A percentile compares a stretch with the other conserved stretches of the same genome.
phyloP scores from a whole-genome alignment of 2,888 invertebrate genomes.

The Hirtodrosophila alboralis region DNA sequence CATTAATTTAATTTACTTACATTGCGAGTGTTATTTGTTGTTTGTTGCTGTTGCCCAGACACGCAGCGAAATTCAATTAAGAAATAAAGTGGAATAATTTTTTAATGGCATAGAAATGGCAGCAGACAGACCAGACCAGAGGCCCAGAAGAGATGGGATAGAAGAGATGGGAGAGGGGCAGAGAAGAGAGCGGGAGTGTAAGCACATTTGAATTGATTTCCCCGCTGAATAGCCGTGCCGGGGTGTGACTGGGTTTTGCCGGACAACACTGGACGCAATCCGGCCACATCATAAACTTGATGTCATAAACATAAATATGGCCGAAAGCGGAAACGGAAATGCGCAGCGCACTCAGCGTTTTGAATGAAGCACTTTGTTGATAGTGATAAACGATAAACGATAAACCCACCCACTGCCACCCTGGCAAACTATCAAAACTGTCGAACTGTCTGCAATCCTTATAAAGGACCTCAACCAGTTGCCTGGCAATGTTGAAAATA shows the following conservation, averaged over 20 bases:
- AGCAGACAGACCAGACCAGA: too few relatives aligned
- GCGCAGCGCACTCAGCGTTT: conserved; percentile 45
- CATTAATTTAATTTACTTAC: conserved; percentile 71
- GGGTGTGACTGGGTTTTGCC: conserved; percentile 11
- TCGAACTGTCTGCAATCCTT: background rate
- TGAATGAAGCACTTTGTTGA: conserved; percentile 44
- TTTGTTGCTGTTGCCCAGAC: conserved; percentile 33
- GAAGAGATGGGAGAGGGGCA: conserved; percentile 13
- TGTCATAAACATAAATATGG: conserved; percentile 45
- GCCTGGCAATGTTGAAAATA: conserved; percentile 40
- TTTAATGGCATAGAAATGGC: conserved; percentile 60
- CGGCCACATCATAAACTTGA: conserved; percentile 52
- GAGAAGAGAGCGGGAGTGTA: too few relatives aligned
- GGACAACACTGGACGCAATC: background rate
- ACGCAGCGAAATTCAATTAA: conserved; percentile 72
- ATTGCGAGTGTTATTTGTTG: conserved; percentile 27
- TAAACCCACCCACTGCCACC: too few relatives aligned
- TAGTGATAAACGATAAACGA: too few relatives aligned
- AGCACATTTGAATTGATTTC: conserved; percentile 70
- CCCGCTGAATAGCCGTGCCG: conserved; percentile 58
- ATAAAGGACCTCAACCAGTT: conserved; percentile 10
- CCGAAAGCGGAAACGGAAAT: conserved; percentile 65
- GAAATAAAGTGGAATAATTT: conserved; percentile 76
- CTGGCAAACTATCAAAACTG: too few relatives aligned
- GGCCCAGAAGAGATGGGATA: too few relatives aligned